These are phyloP conservation scores for Gadopsis marmoratus DNA, from an alignment of 2,797 vertebrate species.

Conservation along the genomic window DNA sequence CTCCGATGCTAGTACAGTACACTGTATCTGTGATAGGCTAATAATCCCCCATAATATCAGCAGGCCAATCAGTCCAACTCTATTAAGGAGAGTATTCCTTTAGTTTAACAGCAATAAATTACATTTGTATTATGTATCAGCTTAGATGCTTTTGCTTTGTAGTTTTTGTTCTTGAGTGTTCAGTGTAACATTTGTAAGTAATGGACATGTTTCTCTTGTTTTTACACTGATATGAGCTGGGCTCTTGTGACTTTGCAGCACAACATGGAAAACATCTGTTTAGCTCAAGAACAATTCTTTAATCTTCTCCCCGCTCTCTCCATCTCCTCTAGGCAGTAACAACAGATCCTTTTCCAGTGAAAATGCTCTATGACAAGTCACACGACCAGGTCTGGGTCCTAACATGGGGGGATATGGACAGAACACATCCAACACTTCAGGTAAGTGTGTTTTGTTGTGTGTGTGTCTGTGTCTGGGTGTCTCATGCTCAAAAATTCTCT, in stretches of 20 bases:
- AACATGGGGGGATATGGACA: constrained; percentile 90
- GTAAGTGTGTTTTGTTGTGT: constrained; percentile 69
- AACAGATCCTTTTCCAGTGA: constrained; percentile 92
- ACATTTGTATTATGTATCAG: not conserved
- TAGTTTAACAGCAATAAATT: not conserved
- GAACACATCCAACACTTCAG: constrained; percentile 90
- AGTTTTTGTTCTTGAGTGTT: not conserved
- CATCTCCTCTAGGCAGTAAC: constrained; percentile 86
- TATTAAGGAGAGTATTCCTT: not conserved
- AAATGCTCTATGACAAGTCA: constrained; percentile 96
- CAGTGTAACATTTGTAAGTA: not conserved
- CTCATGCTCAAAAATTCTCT: not conserved
- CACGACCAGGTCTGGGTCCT: constrained; percentile 98
- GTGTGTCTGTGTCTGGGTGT: not conserved
- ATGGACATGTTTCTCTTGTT: not conserved
- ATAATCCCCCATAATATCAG: not conserved
- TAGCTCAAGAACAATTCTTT: not conserved
- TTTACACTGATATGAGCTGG: not conserved
- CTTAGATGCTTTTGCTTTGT: not conserved
- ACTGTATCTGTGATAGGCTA: not conserved
- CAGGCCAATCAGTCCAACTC: not conserved
- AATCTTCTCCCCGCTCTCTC: constrained; percentile 11
- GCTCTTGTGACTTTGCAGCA: constrained; percentile 5
- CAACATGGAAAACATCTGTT: not conserved
- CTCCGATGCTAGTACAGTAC: not conserved